Base-by-base conservation (phyloP, 2,797 vertebrate genomes). In the Setipinna tenuifilis region DNA sequence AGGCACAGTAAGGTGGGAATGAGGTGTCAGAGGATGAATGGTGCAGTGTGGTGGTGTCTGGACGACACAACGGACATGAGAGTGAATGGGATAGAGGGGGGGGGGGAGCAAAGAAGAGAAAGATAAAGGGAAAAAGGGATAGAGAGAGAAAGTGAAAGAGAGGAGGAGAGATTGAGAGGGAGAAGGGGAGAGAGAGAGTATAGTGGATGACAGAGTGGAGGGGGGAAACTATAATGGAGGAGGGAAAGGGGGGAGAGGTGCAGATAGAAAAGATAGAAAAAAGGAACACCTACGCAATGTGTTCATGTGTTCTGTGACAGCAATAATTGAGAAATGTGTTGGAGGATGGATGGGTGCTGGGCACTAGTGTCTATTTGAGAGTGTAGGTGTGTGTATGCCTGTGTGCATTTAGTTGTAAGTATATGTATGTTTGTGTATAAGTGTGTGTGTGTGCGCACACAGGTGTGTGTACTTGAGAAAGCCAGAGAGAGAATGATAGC, bases 301-400 rank as follows among this genome's bases (percentile, higher is more conserved):
- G 86, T 86, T 88, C 87, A n/a, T 88, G 88, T 90, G 88, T 90
- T 87, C 58, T 83, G 44, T 86, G 86, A 89, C 86, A 89, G 87
- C 82, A 86, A 88, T 89, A 87, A 91, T 88, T 81, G 84, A 86
- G 85, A 83, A 88, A 87, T 82, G 86, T 85, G 83, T 87, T 84
- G 75, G 83, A 85, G 83, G 86, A 71, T 12, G 87, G 87, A 85
- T 86, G 81, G 0, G 81, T 84, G 82, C 58, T 25, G 28, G 25
- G 11, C 28, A 68, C 31, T 71, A 71, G 65, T 31, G 12, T 31
- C 25, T 44, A 7, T 44, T 16, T 75, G 68, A 19, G 68, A 41
- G 28, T 78, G 65, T 71, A n/a, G 9, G 65, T 71, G 68, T 75
- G 68, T 75, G 65, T 31, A n/a, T 71, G 65, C 11, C 6, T 65